These are phyloP conservation scores for Aphelinus atriplicis DNA, from an alignment of 1,140 invertebrate genomes.

Conservation along the genomic window DNA sequence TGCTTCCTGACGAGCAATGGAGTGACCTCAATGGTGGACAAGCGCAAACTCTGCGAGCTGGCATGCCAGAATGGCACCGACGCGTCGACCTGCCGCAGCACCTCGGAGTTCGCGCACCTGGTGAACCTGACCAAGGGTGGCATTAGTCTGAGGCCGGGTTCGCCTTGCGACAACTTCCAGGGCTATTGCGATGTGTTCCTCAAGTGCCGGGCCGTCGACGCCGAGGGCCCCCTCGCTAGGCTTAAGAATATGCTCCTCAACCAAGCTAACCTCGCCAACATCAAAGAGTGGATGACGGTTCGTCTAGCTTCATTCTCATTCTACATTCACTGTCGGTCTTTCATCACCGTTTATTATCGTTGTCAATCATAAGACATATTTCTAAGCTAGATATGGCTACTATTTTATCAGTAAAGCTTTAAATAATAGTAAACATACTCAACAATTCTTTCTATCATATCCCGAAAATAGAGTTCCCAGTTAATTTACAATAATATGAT, in stretches of 20 bases:
- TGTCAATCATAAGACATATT: no score
- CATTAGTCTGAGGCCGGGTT: constrained; percentile 90
- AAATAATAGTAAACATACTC: no score
- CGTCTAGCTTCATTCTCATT: constrained; percentile 44
- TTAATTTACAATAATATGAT: no score
- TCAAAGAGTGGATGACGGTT: constrained; percentile 89
- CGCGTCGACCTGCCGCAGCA: constrained; percentile 82
- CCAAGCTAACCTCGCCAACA: constrained; percentile 84
- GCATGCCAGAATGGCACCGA: constrained; percentile 91
- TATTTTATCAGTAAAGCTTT: no score
- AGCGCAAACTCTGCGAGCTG: constrained; percentile 91
- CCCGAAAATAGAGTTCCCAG: no score
- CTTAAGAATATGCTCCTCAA: constrained; percentile 97
- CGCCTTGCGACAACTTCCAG: constrained; percentile 98
- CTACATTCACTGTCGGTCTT: no score
- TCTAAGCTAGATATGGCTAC: no score
- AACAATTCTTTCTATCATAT: no score
- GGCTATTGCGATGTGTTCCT: constrained; percentile 99
- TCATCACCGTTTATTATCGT: no score
- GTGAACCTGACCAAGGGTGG: constrained; percentile 84
- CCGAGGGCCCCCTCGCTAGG: constrained; percentile 95
- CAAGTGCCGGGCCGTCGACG: constrained; percentile 96
- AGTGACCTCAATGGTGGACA: constrained; percentile 82
- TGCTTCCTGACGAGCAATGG: constrained; percentile 91
- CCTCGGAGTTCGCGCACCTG: constrained; percentile 80